Evolutionary conservation across 2,113 vertebrate species (phyloP), one percentile per base, ranked within the genome.

Genomic region (Aphelocoma coerulescens): DNA sequence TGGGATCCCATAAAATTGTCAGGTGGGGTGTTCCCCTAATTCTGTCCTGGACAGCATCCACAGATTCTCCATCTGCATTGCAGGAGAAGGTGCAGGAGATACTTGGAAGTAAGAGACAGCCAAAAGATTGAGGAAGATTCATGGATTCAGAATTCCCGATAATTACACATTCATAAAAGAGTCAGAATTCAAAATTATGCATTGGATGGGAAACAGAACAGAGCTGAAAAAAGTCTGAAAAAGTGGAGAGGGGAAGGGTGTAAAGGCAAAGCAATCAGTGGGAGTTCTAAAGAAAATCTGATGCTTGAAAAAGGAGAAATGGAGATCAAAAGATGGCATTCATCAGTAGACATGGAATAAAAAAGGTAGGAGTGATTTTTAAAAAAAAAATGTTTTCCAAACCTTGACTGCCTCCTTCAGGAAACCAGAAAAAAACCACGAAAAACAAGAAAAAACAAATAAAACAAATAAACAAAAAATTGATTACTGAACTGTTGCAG

Each of bases 371-470:
- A 94, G 41, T 35, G 62, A 97, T 69, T 93, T 93, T 87, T 2
- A 48, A 73, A 96, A 97, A 94, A 79, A 95, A 95, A 88, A 62
- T 19, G 33, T 96, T 95, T 96, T 97, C 96, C 99, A 99, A 99
- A 99, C 99, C 99, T 99, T 99, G 94, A 99, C 98, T 48, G 98
- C 98, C 94, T 98, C 99, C 99, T 99, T 98, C 97, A 93, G 98
- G 98, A 97, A 97, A 98, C 85, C 97, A 98, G 97, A 97, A 98
- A 95, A 97, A 82, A 85, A 4, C 58, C 76, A 95, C 49, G 17
- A 96, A 94, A 97, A 96, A 75, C 49, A 97, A 57, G 88, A 58
- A 91, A 95, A 89, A 89, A 80, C 9, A 62, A 91, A 91, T 68
- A 61, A 39, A 91, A 82, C 19, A 94, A 89, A 97, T 86, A 90